Conservation (phyloP, 2,888 invertebrate species). For the Caenorhabditis zanzibari region DNA sequence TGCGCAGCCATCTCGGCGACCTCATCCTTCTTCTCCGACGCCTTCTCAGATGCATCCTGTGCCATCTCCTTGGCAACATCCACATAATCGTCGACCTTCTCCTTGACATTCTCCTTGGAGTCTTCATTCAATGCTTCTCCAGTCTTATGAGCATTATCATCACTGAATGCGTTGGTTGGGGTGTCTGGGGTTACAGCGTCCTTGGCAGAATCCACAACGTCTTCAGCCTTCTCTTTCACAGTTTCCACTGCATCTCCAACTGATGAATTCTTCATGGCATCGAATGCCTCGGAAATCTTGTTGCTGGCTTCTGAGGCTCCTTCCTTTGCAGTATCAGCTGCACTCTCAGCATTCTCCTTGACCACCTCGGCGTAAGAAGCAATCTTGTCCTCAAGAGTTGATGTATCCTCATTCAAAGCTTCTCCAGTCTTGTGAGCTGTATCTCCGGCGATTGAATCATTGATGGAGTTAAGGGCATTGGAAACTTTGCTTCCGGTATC, state of each 20-base stretch:
- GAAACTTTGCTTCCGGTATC: background rate
- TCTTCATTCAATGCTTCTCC: constrained; percentile 24
- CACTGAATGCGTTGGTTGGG: background rate
- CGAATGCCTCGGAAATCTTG: constrained; percentile 1
- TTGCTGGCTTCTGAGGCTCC: constrained; percentile 2
- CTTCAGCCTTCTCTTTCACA: constrained; percentile 12
- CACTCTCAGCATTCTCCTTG: constrained; percentile 10
- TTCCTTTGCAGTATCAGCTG: constrained; percentile 14
- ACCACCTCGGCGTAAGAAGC: constrained; percentile 4
- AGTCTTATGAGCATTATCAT: constrained; percentile 17
- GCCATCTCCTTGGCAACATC: constrained; percentile 69
- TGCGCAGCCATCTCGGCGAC: constrained; percentile 26
- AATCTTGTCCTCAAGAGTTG: background rate
- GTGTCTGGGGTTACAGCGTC: background rate
- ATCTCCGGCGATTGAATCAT: constrained; percentile 2
- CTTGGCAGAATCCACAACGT: constrained; percentile 5
- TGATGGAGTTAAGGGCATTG: background rate
- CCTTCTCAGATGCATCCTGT: constrained; percentile 67
- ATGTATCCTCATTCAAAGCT: background rate
- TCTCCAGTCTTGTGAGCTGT: constrained; percentile 14
- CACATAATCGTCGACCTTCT: constrained; percentile 67
- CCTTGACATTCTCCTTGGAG: background rate
- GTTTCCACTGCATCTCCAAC: constrained; percentile 11
- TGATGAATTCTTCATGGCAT: background rate
- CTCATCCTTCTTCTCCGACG: constrained; percentile 60